phyloP scores from a whole-genome alignment of 2,888 invertebrate species.

The Ectobius pallidus region DNA sequence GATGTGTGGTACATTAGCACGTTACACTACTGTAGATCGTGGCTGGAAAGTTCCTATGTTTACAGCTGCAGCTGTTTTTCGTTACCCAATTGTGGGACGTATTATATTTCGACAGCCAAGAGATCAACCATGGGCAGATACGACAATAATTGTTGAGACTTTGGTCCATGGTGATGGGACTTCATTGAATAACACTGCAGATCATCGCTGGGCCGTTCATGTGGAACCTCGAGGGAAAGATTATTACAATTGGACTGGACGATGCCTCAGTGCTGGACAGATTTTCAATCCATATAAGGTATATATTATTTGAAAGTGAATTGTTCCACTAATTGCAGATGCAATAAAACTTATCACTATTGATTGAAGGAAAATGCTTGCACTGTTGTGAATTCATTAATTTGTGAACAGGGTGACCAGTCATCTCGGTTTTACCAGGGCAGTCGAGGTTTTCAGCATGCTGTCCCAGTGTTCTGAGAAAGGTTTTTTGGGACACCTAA shows the following conservation, averaged over 20 bases:
- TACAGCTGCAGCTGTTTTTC: constrained; percentile 80
- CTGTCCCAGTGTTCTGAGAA: too few relatives aligned
- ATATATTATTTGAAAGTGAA: too few relatives aligned
- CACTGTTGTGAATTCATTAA: too few relatives aligned
- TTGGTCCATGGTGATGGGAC: constrained; percentile 88
- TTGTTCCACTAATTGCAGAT: too few relatives aligned
- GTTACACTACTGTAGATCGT: constrained; percentile 63
- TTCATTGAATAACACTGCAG: constrained; percentile 63
- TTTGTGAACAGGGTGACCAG: too few relatives aligned
- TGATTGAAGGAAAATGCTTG: too few relatives aligned
- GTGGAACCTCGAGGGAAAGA: constrained; percentile 80
- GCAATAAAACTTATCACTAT: too few relatives aligned
- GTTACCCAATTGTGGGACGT: constrained; percentile 87
- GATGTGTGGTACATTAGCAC: constrained; percentile 69
- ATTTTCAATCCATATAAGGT: constrained; percentile 81
- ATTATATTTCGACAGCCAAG: constrained; percentile 81
- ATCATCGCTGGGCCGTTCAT: constrained; percentile 81
- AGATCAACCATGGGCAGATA: constrained; percentile 83
- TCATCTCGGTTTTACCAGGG: too few relatives aligned
- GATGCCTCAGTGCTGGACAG: constrained; percentile 79
- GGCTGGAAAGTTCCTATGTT: constrained; percentile 73
- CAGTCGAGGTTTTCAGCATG: too few relatives aligned
- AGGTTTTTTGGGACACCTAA: too few relatives aligned
- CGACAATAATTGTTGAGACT: constrained; percentile 81
- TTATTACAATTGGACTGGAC: constrained; percentile 87